Base-by-base conservation (phyloP, 2,888 invertebrate species). In the Sphinx pinastri region DNA sequence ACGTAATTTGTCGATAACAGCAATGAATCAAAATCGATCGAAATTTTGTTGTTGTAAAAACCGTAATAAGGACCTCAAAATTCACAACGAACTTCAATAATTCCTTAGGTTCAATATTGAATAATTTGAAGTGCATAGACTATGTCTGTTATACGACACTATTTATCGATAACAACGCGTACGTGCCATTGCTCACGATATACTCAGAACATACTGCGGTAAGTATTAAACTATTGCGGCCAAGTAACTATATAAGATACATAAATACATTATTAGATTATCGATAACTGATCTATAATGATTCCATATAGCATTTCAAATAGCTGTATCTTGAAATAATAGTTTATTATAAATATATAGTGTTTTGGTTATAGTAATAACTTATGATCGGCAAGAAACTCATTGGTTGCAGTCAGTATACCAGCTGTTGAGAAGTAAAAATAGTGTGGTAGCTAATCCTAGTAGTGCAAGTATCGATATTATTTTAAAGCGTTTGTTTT, bases 1-100 rank as follows among this genome's bases (percentile, higher is more conserved):
- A 59, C 14, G 7, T 60, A 47, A 47, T 16, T 60, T 60, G 47
- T 60, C 60, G 60, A 60, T 60, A 60, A 45, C 13, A 25, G 6
- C 57, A 31, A 25, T 51, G 51, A 51, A 57, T 11, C 6, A 19
- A 57, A 57, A 55, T 10, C 16, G 55, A 57, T 11, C 16, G 25
- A 13, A 12, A 19, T 25, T 13, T 13, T 31, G 11, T 13, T 4
- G 19, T 5, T 31, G 12, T 13, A 13, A 31, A 25, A 57, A 25
- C 25, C 16, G 4, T 25, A 19, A 11, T 13, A 0, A 19, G 1
- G 11, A 0, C 8, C n/a, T 45, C 2, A 4, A 60, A 11, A 11
- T 38, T 45, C 14, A 16, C 38, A 60, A n/a, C 31, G 12, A 45
- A 6, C 8, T 14, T 11, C 14, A 45, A 19, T 19, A 19, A 8